Base-by-base conservation (phyloP, 2,113 vertebrate genomes). In the Coturnix japonica region DNA sequence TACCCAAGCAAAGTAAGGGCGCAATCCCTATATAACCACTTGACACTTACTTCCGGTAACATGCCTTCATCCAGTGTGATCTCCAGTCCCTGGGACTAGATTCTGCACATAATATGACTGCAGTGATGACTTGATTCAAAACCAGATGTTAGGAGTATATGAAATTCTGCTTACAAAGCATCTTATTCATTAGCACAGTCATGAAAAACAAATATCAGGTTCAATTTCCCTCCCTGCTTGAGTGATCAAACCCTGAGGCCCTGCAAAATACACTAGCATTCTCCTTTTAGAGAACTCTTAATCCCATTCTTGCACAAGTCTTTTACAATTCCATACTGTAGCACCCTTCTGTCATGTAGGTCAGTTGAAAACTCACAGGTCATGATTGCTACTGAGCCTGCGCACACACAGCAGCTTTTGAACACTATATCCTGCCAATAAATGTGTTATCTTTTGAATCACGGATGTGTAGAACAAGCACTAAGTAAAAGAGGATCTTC, bases 191-290 rank as follows among this genome's bases (percentile, higher is more conserved):
- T 70, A 80, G 30, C 73, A 73, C 11, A 57, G 31, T 19, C 28
- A 61, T 7, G 33, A 83, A 91, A 91, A 75, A 57, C 1, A 53
- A 28, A 85, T 15, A 80, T 44, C 15, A 41, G 21, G 19, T 88
- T 80, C 76, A 35, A 49, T 61, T 72, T 82, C 49, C 18, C 65
- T 39, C 30, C 26, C 20, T 64, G 11, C 33, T 31, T 23, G 9
- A 49, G 26, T 14, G 41, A 77, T 46, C 54, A 70, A 54, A 72
- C 15, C 13, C 61, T 35, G 33, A 91, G 8, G 25, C 46, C 21
- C 30, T 0, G 0, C 31, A 18, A 39, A 3, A 33, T 70, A 47
- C 61, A 81, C 13, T 31, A 70, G 16, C 21, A 70, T 63, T 46
- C 18, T 61, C 37, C 13, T 20, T 81, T 63, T 78, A 71, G 28